Base-by-base conservation (phyloP, 2,888 invertebrate species). In the Epicampocera succincta region DNA sequence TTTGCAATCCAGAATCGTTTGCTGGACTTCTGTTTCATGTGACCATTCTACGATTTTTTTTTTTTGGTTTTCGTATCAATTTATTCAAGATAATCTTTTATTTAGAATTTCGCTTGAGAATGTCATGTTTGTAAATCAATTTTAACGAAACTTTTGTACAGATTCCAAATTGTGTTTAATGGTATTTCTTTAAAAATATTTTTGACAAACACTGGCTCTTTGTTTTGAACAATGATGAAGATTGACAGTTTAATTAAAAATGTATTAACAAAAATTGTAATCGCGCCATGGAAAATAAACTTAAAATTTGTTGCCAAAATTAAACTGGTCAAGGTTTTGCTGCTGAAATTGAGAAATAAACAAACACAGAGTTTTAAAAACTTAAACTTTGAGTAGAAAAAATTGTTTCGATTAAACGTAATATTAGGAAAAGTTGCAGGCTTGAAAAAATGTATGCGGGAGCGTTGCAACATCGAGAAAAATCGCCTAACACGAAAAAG, bases 171-270 rank as follows among this genome's bases (percentile, higher is more conserved):
- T 42, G 40, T 63, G 19, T 63, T 33, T 33, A 8, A 33, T 33
- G 9, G 33, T 5, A 8, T 33, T 33, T 3, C 8, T 9, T 3
- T 33, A 33, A 33, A 33, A 33, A 9, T 40, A 50, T 29, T 52
- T 25, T 46, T 65, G 33, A 17, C 38, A 2, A 40, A 33, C 19
- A 46, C n/a, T n/a, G n/a, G n/a, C n/a, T n/a, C n/a, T n/a, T 73
- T 58, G 56, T 60, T 63, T 69, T 54, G 19, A 61, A 66, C 21
- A 11, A 38, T 54, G 58, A 76, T 72, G 75, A 80, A 76, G 80
- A 80, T 68, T 80, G 80, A 76, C 80, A 80, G 72, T 76, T 80
- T 76, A 80, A 80, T 80, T 80, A 80, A 66, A 75, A 60, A 60
- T 46, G 2, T 40, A 25, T 60, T 25, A 42, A 11, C 17, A 29